Evolutionary conservation across 2,888 invertebrate genomes (phyloP), one percentile per base, ranked within the genome.

Genomic region (Ochropleura leucogaster): DNA sequence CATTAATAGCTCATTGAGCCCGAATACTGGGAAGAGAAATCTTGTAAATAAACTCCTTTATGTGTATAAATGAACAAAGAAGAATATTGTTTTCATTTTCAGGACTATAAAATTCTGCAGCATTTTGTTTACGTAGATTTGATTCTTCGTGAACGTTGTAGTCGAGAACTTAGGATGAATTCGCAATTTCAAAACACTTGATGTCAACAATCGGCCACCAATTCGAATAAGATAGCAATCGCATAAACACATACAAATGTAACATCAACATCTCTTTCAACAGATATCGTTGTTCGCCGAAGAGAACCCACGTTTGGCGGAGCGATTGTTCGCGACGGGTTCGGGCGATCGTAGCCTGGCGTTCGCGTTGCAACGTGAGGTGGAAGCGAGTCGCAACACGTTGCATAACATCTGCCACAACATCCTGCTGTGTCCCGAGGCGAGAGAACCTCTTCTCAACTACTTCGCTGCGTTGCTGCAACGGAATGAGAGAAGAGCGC

Each of bases 261-360:
- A 55, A 57, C 49, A 44, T 9, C 14, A 20, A 46, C 14, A 20
- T 20, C 3, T 18, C 47, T 55, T 57, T 66, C 20, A n/a, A 16
- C 89, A 96, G 96, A 94, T 96, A 89, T 99, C 99, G 0, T 97
- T 99, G 3, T 99, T 99, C 93, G 99, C 98, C 55, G 99, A 99
- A 91, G 99, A 99, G 93, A 98, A 98, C 92, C 98, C 98, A 0
- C 97, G 98, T 84, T 97, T 99, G n/a, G 98, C 98, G 0, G 98
- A 98, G 88, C 98, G 96, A 2, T 88, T 97, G 74, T 97, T 95
- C 94, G 95, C 96, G 53, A 97, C 97, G 3, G 97, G 97, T 78
- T 94, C 97, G 0, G 93, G 97, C 51, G 98, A 98, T 90, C 97
- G 97, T 82, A 97, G 97, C 78, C 95, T 98, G 70, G 97, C 97